Evolutionary conservation across 2,113 vertebrate species (phyloP), one percentile per base, ranked within the genome.

Genomic region (Sebastes schlegelii): DNA sequence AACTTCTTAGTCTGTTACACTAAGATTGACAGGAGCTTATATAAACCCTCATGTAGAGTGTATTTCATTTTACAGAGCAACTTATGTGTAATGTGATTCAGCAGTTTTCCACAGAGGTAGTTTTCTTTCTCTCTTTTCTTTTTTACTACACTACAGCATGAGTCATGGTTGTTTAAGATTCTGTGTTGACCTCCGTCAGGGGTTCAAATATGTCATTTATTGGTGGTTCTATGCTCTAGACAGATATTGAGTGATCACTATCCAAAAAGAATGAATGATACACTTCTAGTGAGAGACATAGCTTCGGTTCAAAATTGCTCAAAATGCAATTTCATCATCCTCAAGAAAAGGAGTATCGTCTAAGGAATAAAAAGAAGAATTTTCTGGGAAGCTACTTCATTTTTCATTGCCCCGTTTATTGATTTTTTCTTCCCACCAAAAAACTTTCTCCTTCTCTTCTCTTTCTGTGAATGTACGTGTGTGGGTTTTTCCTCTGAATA

Each of bases 391-490:
- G 74, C 66, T 9, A 2, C 61, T 87, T 79, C 71, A 78, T 82
- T 70, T 86, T 79, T 82, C 78, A 52, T 4, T 10, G 78, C 62
- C 55, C 40, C 21, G 17, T 54, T 55, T 72, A 84, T 87, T 73
- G 86, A 86, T 84, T 89, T 83, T 34, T 74, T 54, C 34, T 75
- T 79, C 79, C 66, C n/a, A 64, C 48, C 72, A 45, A 82, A 87
- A 87, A 63, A 54, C 2, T 54, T 73, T 80, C 69, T 66, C 19
- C 74, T 23, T 77, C 34, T 48, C 74, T 23, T 77, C 34, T 48
- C 45, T 21, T 34, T 74, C 49, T 51, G n/a, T 63, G 65, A 69
- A 51, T 52, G 74, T 77, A 57, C n/a, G 6, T 54, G 54, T 54
- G 74, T 71, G 66, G 61, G 83, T 46, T 68, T 21, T 70, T 60